phyloP scores from a whole-genome alignment of 2,888 invertebrate species.

The Holacanthella duospinosa region DNA sequence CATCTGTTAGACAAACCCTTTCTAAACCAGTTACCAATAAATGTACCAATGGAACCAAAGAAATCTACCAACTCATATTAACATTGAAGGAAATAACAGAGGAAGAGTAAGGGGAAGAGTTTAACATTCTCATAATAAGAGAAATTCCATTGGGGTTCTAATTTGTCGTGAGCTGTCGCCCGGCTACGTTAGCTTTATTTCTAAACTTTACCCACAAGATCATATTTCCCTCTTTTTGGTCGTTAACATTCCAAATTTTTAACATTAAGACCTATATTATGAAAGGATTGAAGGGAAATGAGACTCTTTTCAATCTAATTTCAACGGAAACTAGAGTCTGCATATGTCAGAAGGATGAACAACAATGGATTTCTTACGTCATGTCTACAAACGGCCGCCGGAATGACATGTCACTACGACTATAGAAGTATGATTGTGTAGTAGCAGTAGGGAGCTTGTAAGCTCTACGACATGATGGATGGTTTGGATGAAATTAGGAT shows the following conservation, averaged over 20 bases:
- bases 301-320: not conserved
- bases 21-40: not conserved
- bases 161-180: not conserved
- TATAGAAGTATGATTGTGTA: not conserved
- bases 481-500: constrained; percentile 2
- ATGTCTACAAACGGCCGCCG: too few species aligned
- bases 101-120: not conserved
- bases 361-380: constrained; percentile 2
- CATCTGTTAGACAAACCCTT: not conserved
- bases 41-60: not conserved
- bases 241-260: constrained; percentile 2
- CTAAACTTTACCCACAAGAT: not conserved
- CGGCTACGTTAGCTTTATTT: not conserved
- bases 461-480: not conserved
- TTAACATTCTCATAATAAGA: not conserved
- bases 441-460: not conserved
- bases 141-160: not conserved
- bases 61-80: not conserved
- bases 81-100: not conserved
- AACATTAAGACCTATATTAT: not conserved
- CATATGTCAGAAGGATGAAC: not conserved
- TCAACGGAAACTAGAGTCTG: not conserved
- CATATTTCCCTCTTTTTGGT: not conserved
- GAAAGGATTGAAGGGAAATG: not conserved
- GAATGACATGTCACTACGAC: constrained; percentile 3